Conservation (phyloP, 2,113 vertebrate species). For the Emberiza fucata region DNA sequence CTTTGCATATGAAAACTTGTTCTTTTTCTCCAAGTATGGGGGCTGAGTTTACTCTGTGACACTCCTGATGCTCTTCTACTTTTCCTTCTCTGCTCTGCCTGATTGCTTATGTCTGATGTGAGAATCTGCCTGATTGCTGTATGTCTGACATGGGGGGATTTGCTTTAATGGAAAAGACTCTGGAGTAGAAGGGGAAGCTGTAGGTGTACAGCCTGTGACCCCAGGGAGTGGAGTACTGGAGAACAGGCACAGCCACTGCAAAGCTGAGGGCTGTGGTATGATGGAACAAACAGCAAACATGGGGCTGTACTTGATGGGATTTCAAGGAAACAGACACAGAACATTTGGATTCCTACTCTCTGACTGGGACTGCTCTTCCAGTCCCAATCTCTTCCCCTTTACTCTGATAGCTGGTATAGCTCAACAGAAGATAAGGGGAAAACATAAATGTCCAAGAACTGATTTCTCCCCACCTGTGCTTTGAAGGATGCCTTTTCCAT, state of each 20-base stretch:
- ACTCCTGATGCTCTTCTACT: neutral
- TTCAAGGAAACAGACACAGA: neutral
- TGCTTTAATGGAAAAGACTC: neutral
- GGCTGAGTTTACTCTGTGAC: neutral
- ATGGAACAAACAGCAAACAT: neutral
- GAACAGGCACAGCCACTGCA: neutral
- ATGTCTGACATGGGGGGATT: neutral
- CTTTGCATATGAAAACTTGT: neutral
- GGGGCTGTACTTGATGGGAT: neutral
- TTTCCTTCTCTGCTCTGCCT: neutral
- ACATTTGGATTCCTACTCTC: neutral
- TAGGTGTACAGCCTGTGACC: neutral
- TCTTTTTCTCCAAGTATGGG: neutral
- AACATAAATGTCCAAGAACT: neutral
- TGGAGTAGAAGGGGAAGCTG: neutral
- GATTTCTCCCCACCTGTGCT: neutral
- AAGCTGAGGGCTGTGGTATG: neutral
- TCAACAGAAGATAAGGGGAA: neutral
- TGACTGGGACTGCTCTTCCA: neutral
- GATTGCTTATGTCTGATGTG: neutral
- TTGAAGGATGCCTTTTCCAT: neutral
- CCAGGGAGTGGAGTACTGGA: neutral
- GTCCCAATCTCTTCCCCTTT: neutral
- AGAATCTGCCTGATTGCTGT: neutral
- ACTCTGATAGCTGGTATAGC: neutral